Conservation (phyloP, 2,888 invertebrate genomes). For the Opisthograptis luteolata region DNA sequence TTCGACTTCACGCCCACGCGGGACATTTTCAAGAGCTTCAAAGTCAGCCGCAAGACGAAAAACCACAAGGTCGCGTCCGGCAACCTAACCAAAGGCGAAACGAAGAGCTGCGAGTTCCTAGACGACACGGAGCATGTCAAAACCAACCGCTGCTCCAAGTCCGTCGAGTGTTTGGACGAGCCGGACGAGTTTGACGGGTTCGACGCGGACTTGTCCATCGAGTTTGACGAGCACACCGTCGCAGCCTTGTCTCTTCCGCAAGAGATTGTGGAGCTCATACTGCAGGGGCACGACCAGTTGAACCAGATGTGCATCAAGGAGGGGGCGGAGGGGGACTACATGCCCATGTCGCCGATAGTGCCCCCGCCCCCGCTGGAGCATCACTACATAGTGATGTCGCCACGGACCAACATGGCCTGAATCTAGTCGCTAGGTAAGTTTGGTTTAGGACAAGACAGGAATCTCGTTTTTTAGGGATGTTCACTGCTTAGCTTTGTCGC, state of each 20-base stretch:
- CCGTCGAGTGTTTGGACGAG: constrained; percentile 70
- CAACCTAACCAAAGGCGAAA: constrained; percentile 63
- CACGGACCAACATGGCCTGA: constrained; percentile 67
- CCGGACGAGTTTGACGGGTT: constrained; percentile 54
- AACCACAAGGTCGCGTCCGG: constrained; percentile 61
- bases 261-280: constrained; percentile 70
- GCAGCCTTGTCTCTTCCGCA: constrained; percentile 64
- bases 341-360: constrained; percentile 74
- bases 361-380: constrained; percentile 62
- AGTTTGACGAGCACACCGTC: constrained; percentile 60
- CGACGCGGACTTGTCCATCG: constrained; percentile 62
- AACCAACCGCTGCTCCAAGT: constrained; percentile 67
- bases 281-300: constrained; percentile 57
- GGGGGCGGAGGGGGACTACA: constrained; percentile 64
- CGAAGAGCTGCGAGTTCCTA: constrained; percentile 77
- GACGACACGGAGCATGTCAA: constrained; percentile 65
- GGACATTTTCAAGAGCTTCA: constrained; percentile 78
- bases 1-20: constrained; percentile 79
- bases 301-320: constrained; percentile 54
- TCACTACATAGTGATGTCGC: constrained; percentile 77
- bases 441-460: constrained; percentile 1
- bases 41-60: constrained; percentile 73
- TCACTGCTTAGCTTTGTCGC: constrained; percentile 1
- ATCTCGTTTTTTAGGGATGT: neutral
- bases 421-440: constrained; percentile 13